Evolutionary conservation across 2,113 vertebrate species (phyloP).

Genomic region (Haemorhous mexicanus): DNA sequence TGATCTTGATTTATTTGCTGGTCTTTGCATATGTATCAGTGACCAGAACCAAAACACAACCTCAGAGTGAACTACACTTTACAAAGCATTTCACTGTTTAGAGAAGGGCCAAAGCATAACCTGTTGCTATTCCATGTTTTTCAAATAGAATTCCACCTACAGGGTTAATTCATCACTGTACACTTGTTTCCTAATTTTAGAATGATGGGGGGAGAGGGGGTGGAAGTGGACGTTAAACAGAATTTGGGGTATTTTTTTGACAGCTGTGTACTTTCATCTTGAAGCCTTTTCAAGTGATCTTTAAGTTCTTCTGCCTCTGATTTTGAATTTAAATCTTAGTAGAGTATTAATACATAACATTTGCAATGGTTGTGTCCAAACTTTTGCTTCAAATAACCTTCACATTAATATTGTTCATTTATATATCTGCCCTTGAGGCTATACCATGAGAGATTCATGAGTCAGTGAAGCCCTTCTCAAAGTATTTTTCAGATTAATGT

Average conservation of each 20-base stretch:
- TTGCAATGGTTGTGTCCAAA: not conserved
- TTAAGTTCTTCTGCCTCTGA: not conserved
- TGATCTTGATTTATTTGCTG: not conserved
- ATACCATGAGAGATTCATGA: not conserved
- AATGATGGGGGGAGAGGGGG: accelerated
- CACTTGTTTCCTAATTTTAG: not conserved
- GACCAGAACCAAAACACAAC: not conserved
- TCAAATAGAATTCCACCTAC: not conserved
- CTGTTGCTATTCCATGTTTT: not conserved
- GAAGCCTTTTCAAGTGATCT: not conserved
- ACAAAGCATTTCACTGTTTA: not conserved
- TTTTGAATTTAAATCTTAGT: not conserved
- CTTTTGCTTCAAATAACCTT: not conserved
- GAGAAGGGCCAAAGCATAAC: not conserved
- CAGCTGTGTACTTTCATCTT: not conserved
- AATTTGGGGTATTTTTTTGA: not conserved
- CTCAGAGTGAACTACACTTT: not conserved
- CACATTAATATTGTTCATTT: not conserved
- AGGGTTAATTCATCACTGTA: not conserved
- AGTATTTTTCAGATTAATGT: not conserved
- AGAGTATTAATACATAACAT: not conserved
- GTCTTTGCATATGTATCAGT: not conserved
- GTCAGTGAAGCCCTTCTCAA: not conserved
- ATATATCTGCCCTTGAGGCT: not conserved
- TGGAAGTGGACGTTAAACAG: not conserved